These are phyloP conservation scores for Sympetrum striolatum DNA, from an alignment of 2,888 invertebrate species.

Conservation along the genomic window DNA sequence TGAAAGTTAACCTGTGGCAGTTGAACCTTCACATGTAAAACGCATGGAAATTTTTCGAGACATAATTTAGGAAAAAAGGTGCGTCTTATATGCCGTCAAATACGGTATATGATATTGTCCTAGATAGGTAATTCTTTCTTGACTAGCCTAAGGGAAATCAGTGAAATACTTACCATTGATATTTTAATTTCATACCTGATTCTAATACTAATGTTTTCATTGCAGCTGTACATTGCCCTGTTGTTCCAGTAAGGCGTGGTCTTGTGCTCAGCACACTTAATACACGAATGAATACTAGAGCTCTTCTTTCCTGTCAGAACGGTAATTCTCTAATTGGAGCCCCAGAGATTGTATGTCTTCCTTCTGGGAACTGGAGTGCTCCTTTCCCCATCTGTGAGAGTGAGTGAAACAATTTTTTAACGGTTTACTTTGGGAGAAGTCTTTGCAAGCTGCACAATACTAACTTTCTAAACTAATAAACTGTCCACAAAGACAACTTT, in stretches of 20 bases:
- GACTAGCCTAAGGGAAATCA: no score
- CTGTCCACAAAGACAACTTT: no score
- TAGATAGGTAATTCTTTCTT: no score
- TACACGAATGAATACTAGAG: conserved; percentile 76
- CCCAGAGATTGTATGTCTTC: conserved; percentile 75
- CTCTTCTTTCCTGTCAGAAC: conserved; percentile 78
- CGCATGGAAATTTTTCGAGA: no score
- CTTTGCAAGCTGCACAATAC: neutral
- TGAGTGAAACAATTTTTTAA: conserved; percentile 58
- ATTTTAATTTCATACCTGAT: no score
- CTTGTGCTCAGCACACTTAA: conserved; percentile 74
- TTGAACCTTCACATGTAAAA: no score
- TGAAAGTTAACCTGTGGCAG: no score
- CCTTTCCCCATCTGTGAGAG: conserved; percentile 84
- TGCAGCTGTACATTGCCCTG: conserved; percentile 78
- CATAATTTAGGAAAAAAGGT: no score
- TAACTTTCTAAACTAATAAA: neutral
- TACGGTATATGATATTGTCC: no score
- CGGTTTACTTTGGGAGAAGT: neutral
- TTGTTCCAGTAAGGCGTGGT: conserved; percentile 75
- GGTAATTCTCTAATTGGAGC: conserved; percentile 82
- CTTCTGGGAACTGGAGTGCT: conserved; percentile 86
- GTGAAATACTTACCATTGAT: no score
- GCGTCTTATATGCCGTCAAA: no score
- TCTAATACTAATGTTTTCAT: neutral